Base-by-base conservation (phyloP, 1,140 invertebrate genomes). In the Aricia agestis region DNA sequence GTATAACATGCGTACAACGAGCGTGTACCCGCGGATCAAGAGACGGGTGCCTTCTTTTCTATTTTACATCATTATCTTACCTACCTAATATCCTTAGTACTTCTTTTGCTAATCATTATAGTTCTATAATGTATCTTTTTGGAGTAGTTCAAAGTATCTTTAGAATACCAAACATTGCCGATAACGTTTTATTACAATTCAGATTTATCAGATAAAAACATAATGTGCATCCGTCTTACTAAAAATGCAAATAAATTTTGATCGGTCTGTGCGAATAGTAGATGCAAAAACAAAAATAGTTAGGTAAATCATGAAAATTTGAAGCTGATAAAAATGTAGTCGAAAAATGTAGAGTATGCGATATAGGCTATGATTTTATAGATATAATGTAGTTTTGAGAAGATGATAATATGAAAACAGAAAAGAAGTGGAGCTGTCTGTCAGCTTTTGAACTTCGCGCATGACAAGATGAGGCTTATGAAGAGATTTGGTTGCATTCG, bases 11-110 rank as follows among this genome's bases (percentile, higher is more conserved):
- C 58, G 59, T 31, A 41, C 25, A 59, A 68, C 68, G 68, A 72
- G 78, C 80, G 82, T 83, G 80, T 73, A 86, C 81, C 82, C 82
- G 74, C 75, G 74, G 74, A 73, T 73, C 9, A 17, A 68, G 72
- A 76, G 76, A 77, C 73, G 61, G 52, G 78, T 32, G 78, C 78
- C 83, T 83, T 80, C 80, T 84, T 85, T 86, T 78, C 81, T 80
- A 78, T 72, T 81, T 73, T 71, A 70, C 72, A 70, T 57, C 19
- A 69, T 17, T 25, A 65, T 36, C 36, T 18, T 13, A 70, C 32
- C n/a, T 1, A 52, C 13, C 1, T 19, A 42, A 42, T 25, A n/a
- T n/a, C n/a, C n/a, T n/a, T n/a, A n/a, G n/a, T n/a, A n/a, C n/a
- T n/a, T n/a, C n/a, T n/a, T n/a, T n/a, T n/a, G n/a, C n/a, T n/a